Evolutionary conservation across 23 tunicate genomes (phyloP).

Genomic region (Botrylloides violaceus): DNA sequence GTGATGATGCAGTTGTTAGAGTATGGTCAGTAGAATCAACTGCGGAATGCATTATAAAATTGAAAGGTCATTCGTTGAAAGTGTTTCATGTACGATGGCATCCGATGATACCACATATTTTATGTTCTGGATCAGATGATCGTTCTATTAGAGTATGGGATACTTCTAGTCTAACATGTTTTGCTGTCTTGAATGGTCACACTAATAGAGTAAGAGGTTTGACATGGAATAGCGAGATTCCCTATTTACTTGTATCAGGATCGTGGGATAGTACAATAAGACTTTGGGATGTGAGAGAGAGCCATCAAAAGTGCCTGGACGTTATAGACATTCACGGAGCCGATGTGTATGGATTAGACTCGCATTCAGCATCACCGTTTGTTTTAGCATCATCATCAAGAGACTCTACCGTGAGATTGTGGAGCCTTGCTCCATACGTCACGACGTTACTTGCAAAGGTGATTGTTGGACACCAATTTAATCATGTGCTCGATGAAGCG

Average conservation of each 20-base stretch:
- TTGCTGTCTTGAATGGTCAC: slow-evolving; percentile 48
- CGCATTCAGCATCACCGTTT: slow-evolving; percentile 67
- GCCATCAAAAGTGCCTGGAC: slow-evolving; percentile 42
- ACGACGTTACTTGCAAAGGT: slow-evolving; percentile 29
- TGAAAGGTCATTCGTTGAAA: slow-evolving; percentile 35
- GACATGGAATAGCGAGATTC: slow-evolving; percentile 70
- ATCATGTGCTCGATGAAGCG: slow-evolving; percentile 29
- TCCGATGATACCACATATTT: slow-evolving; percentile 48
- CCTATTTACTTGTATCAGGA: slow-evolving; percentile 66
- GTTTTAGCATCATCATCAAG: slow-evolving; percentile 75
- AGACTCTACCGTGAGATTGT: slow-evolving; percentile 79
- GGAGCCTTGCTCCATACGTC: slow-evolving; percentile 51
- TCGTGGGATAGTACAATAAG: slow-evolving; percentile 82
- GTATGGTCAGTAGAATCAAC: slow-evolving; percentile 38
- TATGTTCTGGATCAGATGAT: slow-evolving; percentile 88
- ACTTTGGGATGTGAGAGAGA: slow-evolving; percentile 70
- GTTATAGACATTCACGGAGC: slow-evolving; percentile 74
- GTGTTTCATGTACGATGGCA: slow-evolving; percentile 88
- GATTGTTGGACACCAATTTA: slow-evolving; percentile 27
- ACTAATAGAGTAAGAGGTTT: slow-evolving; percentile 62
- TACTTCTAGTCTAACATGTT: slow-evolving; percentile 20
- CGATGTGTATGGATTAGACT: slow-evolving; percentile 83
- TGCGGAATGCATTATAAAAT: slow-evolving; percentile 1
- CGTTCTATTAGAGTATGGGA: slow-evolving; percentile 54
- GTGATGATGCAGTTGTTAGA: slow-evolving; percentile 68